Conservation (phyloP, 2,113 vertebrate genomes). For the Rutilus rutilus region DNA sequence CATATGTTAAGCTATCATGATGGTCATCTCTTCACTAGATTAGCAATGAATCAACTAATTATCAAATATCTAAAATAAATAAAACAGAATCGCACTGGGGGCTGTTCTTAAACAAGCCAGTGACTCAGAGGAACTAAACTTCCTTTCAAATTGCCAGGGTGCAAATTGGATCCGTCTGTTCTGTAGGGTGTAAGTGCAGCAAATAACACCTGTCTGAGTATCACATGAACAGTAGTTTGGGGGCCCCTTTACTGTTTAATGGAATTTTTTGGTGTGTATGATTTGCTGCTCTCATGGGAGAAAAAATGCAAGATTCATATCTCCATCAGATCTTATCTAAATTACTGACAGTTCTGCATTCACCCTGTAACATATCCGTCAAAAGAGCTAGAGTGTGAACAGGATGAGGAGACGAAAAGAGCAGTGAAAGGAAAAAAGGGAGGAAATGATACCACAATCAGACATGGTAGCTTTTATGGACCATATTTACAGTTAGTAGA, state of each 20-base stretch:
- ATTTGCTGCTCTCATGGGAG: constrained; percentile 45
- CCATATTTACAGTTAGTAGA: constrained; percentile 25
- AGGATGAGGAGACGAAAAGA: constrained; percentile 16
- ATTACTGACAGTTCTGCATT: constrained; percentile 24
- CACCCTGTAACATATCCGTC: constrained; percentile 29
- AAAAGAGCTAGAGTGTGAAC: constrained; percentile 3
- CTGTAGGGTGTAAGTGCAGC: constrained; percentile 20
- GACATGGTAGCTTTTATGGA: constrained; percentile 2
- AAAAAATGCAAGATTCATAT: constrained; percentile 37
- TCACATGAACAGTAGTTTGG: constrained; percentile 35
- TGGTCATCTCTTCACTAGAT: neutral
- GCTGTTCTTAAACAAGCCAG: neutral
- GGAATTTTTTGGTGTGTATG: constrained; percentile 37
- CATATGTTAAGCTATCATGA: neutral
- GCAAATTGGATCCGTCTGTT: constrained; percentile 45
- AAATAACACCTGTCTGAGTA: constrained; percentile 31
- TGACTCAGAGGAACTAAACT: constrained; percentile 21
- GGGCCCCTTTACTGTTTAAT: constrained; percentile 23
- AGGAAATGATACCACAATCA: constrained; percentile 3
- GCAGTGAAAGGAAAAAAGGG: neutral
- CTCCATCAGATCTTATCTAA: constrained; percentile 47
- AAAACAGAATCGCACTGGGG: neutral
- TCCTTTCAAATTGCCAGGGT: constrained; percentile 1
- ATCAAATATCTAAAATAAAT: constrained; percentile 5
- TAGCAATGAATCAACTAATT: neutral